These are phyloP conservation scores for Brachionus asplanchnoidis DNA, from an alignment of 1,140 invertebrate species.

Conservation along the genomic window DNA sequence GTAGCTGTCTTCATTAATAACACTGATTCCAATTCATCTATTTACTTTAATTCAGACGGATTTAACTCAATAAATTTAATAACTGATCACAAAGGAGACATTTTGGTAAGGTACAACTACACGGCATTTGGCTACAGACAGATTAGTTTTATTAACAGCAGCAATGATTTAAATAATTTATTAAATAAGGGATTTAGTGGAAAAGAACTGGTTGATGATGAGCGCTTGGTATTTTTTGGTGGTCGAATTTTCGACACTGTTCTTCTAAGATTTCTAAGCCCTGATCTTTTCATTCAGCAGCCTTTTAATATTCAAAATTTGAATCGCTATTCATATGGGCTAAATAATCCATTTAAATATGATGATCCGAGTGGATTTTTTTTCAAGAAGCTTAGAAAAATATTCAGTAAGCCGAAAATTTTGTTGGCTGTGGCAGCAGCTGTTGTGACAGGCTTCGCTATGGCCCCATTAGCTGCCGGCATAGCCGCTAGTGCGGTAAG, in stretches of 20 bases:
- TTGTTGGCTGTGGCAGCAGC: background rate
- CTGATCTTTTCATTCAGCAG: background rate
- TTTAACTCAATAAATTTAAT: constrained; percentile 7
- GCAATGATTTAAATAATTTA: constrained; percentile 12
- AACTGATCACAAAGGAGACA: constrained; percentile 1
- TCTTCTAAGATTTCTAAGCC: background rate
- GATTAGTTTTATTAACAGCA: background rate
- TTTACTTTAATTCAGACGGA: constrained; percentile 10
- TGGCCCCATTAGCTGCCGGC: background rate
- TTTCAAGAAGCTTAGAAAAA: background rate
- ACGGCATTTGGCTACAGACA: background rate
- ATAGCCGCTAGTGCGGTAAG: background rate
- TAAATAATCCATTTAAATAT: background rate
- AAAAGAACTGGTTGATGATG: background rate
- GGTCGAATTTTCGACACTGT: background rate
- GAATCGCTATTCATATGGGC: background rate
- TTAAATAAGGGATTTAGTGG: constrained; percentile 4
- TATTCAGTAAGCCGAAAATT: background rate
- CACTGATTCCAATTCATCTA: background rate
- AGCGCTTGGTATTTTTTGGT: background rate
- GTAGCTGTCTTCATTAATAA: background rate
- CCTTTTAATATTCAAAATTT: constrained; percentile 15
- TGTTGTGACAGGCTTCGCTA: background rate
- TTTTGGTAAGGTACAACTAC: constrained; percentile 4
- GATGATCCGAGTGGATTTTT: background rate